Evolutionary conservation across 2,888 invertebrate genomes (phyloP), one percentile per base, ranked within the genome.

Genomic region (Diarsia brunnea): DNA sequence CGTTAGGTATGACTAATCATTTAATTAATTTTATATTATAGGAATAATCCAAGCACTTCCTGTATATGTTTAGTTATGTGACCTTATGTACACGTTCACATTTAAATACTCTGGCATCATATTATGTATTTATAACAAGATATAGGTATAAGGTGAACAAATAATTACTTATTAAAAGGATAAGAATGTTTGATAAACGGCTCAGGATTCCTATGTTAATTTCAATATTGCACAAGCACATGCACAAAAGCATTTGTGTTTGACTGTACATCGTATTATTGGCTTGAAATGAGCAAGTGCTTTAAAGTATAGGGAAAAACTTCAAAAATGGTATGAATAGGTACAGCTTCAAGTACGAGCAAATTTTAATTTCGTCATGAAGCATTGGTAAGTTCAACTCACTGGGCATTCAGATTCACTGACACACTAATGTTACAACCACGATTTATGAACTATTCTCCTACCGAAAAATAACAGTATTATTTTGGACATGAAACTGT

Each of bases 201-300:
- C 79, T 65, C 75, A 73, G 82, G 92, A 94, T 94, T 92, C 92
- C 92, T 93, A 96, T 95, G 96, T 91, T 93, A 95, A 95, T 96
- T 91, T 47, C 85, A n/a, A 85, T 84, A 86, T 86, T 82, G 82
- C 81, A 81, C 84, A 78, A 82, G 79, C 79, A 81, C 84, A 79
- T 82, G 79, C 79, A 80, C 86, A 82, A 66, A 79, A 75, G 73
- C 84, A 67, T 77, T 79, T 72, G 64, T 47, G 83, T 82, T 78
- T 82, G 84, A 86, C 87, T 91, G 89, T 91, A 89, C 90, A 87
- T 90, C 91, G 14, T 66, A 58, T 14, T 24, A 55, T 60, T 38
- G 14, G 24, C 38, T 16, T 53, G 16, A 24, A 49, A 43, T 7
- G 38, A 70, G 1, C n/a, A 24, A 49, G 47, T 43, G 43, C 14